Evolutionary conservation across 2,888 invertebrate genomes (phyloP).

Genomic region (Hyalella azteca): DNA sequence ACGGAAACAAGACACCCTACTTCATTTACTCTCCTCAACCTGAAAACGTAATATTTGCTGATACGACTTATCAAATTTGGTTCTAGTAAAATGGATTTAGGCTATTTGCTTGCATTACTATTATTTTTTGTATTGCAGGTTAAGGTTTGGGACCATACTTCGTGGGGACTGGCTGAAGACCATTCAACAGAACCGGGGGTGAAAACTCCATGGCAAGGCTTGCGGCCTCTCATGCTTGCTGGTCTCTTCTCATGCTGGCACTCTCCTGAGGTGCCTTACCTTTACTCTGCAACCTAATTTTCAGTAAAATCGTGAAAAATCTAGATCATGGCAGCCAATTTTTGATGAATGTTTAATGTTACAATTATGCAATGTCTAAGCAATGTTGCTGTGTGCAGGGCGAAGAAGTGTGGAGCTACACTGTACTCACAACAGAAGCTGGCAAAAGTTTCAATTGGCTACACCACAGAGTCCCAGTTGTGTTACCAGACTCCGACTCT

Average conservation of each 20-base stretch:
- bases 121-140: not conserved
- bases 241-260: not conserved
- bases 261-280: not conserved
- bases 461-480: constrained; percentile 82
- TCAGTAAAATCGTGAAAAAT: too few relatives aligned
- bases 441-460: constrained; percentile 73
- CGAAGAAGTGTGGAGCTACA: constrained; percentile 73
- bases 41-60: constrained; percentile 62
- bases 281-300: too few relatives aligned
- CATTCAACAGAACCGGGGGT: not conserved
- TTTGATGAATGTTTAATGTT: too few relatives aligned
- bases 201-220: not conserved
- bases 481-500: constrained; percentile 73
- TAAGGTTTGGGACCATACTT: not conserved
- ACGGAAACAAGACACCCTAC: constrained; percentile 72
- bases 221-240: not conserved
- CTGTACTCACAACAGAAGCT: constrained; percentile 79
- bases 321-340: too few relatives aligned
- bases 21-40: constrained; percentile 74
- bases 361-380: not conserved
- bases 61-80: not conserved
- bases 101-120: not conserved
- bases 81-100: not conserved
- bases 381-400: constrained; percentile 62
- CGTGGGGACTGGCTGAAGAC: not conserved